Evolutionary conservation across 2,888 invertebrate genomes (phyloP), one percentile per base, ranked within the genome.

Genomic region (Cylloceria caligata): DNA sequence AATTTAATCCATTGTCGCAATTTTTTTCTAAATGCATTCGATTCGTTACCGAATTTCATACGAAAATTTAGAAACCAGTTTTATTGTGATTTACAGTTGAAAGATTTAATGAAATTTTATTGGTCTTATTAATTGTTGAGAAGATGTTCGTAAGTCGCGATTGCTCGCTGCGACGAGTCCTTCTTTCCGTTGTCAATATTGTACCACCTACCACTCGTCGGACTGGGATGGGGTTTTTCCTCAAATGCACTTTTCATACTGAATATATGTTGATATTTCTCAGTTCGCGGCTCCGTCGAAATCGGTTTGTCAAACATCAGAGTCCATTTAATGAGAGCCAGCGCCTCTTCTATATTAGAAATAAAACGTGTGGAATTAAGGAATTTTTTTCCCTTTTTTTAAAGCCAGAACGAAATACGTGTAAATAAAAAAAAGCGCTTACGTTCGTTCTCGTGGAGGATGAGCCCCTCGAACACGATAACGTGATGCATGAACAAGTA

Each of bases 361-460:
- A 36, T 30, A 30, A 45, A 3, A 16, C 5, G 5, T 16, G 1
- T 1, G 13, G 13, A 42, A 42, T 42, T 13, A 42, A n/a, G 13
- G n/a, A 42, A 21, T 7, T 16, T n/a, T n/a, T n/a, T n/a, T n/a
- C n/a, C n/a, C n/a, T n/a, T n/a, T n/a, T n/a, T n/a, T 39, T 21
- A 42, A 39, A 69, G n/a, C 21, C 47, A 39, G 57, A 36, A 52
- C 7, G 9, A 34, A 27, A 57, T 36, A 34, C 47, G 52, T 47
- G 11, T 7, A 21, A 30, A 27, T 55, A 24, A 49, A 42, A 52
- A 45, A 68, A 68, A 1, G 9, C 57, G 34, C 89, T 89, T 83
- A 92, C 92, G 85, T 79, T 92, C 91, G 67, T 89, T 90, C 52
- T 89, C 87, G 34, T 88, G 86, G 7, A 91, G 83, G 36, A 75